A percentile compares a stretch with the other conserved stretches of the same genome.
Evolutionary conservation across 1,140 invertebrate genomes (phyloP).

Genomic region (Drosophila sp.): DNA sequence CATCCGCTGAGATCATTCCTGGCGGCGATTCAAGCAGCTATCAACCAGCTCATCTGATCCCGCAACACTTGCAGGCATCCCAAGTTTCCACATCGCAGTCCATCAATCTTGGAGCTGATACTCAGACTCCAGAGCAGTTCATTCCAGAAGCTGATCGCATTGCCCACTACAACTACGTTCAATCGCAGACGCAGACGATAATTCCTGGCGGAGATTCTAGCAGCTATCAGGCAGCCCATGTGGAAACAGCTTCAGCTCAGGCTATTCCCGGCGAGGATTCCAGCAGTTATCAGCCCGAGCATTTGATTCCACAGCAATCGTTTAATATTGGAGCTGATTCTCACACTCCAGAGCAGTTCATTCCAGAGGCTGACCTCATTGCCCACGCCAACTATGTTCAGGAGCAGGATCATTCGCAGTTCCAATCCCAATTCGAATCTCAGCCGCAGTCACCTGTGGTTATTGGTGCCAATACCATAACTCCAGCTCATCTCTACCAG

Average conservation of each 20-base stretch:
- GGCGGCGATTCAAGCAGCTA: constrained; percentile 38
- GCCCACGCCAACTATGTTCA: constrained; percentile 46
- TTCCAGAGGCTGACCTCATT: constrained; percentile 26
- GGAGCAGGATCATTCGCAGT: constrained; percentile 42
- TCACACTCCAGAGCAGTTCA: constrained; percentile 34
- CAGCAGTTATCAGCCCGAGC: too few species aligned
- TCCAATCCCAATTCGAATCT: too few species aligned
- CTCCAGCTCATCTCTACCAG: constrained; percentile 53
- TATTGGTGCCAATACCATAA: constrained; percentile 41
- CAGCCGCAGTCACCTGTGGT: constrained; percentile 3
- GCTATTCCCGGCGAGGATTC: neutral
- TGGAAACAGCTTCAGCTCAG: too few species aligned
- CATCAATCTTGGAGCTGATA: constrained; percentile 46
- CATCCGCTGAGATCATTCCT: neutral
- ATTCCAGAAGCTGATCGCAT: constrained; percentile 46
- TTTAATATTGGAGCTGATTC: constrained; percentile 43
- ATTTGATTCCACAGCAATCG: neutral
- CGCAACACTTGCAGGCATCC: neutral
- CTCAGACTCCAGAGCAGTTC: constrained; percentile 49
- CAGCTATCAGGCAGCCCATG: too few species aligned
- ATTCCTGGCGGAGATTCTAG: neutral
- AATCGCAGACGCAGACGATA: constrained; percentile 15
- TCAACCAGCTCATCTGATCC: constrained; percentile 41
- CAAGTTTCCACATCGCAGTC: constrained; percentile 9
- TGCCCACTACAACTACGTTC: constrained; percentile 47